These are phyloP conservation scores for Drosophila mercatorum DNA, from an alignment of 2,888 invertebrate species.

Conservation along the genomic window DNA sequence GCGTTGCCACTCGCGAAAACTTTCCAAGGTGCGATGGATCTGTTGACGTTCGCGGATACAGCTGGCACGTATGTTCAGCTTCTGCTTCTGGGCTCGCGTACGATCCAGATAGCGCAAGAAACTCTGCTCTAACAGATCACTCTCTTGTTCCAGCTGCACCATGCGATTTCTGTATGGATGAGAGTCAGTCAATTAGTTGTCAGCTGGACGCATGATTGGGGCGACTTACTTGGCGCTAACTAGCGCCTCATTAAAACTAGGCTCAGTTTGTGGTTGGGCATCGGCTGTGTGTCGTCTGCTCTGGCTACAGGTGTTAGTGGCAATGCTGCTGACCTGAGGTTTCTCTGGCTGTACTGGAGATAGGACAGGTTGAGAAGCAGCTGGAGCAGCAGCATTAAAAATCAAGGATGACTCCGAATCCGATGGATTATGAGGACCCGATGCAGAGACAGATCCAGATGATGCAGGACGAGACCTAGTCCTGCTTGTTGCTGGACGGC, in stretches of 20 bases:
- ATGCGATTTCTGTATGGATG: constrained; percentile 73
- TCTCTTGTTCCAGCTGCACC: constrained; percentile 82
- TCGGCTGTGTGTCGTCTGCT: not conserved
- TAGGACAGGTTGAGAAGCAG: not conserved
- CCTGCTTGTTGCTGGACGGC: not conserved
- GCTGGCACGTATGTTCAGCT: constrained; percentile 40
- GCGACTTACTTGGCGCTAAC: constrained; percentile 56
- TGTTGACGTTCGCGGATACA: constrained; percentile 55
- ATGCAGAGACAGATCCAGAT: not conserved
- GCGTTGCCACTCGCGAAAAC: constrained; percentile 43
- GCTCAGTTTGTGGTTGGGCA: not conserved
- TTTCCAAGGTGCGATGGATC: constrained; percentile 44
- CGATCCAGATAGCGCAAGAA: constrained; percentile 80
- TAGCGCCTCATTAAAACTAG: constrained; percentile 58
- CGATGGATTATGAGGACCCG: not conserved
- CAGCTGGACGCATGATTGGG: not conserved
- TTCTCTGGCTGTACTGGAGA: not conserved
- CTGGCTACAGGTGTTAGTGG: constrained; percentile 47
- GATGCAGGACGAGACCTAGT: not conserved
- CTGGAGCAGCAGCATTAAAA: not conserved
- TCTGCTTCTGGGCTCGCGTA: constrained; percentile 52
- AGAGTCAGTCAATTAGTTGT: not conserved
- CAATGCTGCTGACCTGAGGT: constrained; percentile 17
- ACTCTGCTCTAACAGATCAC: constrained; percentile 81
- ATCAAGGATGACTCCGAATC: no score